Evolutionary conservation across 2,797 vertebrate species (phyloP).

Genomic region (Phalloptychus januarius): DNA sequence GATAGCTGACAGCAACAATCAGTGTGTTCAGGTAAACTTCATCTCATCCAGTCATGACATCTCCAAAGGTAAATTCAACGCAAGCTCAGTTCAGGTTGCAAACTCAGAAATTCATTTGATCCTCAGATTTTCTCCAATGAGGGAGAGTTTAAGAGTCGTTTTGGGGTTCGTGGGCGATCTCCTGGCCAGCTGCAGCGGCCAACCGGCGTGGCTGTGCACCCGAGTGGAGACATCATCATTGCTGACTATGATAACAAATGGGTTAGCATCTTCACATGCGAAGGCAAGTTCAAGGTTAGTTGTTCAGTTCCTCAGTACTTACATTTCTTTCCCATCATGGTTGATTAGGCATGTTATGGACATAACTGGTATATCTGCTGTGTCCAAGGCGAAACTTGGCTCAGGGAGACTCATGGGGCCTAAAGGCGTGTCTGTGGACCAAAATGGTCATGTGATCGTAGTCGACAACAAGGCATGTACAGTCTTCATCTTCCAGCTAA

Average conservation of each 20-base stretch:
- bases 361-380: neutral
- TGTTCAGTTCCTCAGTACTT: neutral
- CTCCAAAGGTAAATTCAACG: neutral
- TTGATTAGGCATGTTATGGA: neutral
- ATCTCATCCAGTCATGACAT: rapidly evolving
- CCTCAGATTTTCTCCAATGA: slow-evolving; percentile 94
- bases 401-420: slow-evolving; percentile 97
- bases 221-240: slow-evolving; percentile 96
- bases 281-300: slow-evolving; percentile 96
- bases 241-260: slow-evolving; percentile 99
- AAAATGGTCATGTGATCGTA: slow-evolving; percentile 96
- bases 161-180: slow-evolving; percentile 92
- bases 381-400: slow-evolving; percentile 90
- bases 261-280: slow-evolving; percentile 98
- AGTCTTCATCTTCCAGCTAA: slow-evolving; percentile 97
- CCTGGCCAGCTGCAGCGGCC: slow-evolving; percentile 95
- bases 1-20: slow-evolving; percentile 99
- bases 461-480: slow-evolving; percentile 99
- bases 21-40: slow-evolving; percentile 92
- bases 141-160: slow-evolving; percentile 95
- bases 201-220: slow-evolving; percentile 96
- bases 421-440: slow-evolving; percentile 97
- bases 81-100: neutral
- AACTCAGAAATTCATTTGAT: neutral
- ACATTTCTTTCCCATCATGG: neutral